Evolutionary conservation across 2,888 invertebrate species (phyloP), one percentile per base, ranked within the genome.

Genomic region (Ptychoptera albimana): DNA sequence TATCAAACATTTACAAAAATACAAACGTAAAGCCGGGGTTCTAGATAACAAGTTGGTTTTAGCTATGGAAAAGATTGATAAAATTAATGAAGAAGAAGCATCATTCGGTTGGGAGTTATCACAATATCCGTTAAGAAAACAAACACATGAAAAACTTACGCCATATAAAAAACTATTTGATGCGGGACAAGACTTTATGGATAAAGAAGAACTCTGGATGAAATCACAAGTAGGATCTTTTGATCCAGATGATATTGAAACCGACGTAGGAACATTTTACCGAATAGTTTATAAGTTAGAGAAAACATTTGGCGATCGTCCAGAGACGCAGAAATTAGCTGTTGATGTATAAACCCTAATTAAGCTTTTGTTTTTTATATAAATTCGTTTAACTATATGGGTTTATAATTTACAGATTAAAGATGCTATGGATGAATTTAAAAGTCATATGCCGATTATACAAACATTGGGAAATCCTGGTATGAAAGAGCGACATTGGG

Each of bases 401-500:
- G 10, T 37, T 14, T 13, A 13, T 45, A 35, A 2, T 32, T 46
- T 40, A 38, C 37, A 57, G 56, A 53, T 56, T 16, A 60, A 57
- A 43, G 53, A 70, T 59, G 70, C 75, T 61, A 87, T 94, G 52
- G 93, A 94, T 54, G 79, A 79, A 3, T 94, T 96, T 64, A 83
- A 83, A 51, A 74, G 77, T n/a, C 74, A 86, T 54, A 70, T 93
- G 76, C 89, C 94, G 0, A 80, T 94, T n/a, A 82, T 96, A 35
- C 79, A 82, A 59, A 93, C 92, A 0, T 67, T 96, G 14, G 94
- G 94, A 39, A 96, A 96, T 69, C 93, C 93, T 1, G 93, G 92
- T 43, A 79, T 96, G 79, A 87, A 88, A 57, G 74, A 70, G 2
- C 75, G 91, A 0, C 94, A 94, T 62, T 94, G 94, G 94, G 89